A percentile compares a stretch with the other conserved stretches of the same genome.
These are phyloP conservation scores for Caenorhabditis zanzibari DNA, from an alignment of 2,888 invertebrate species.

Conservation along the genomic window DNA sequence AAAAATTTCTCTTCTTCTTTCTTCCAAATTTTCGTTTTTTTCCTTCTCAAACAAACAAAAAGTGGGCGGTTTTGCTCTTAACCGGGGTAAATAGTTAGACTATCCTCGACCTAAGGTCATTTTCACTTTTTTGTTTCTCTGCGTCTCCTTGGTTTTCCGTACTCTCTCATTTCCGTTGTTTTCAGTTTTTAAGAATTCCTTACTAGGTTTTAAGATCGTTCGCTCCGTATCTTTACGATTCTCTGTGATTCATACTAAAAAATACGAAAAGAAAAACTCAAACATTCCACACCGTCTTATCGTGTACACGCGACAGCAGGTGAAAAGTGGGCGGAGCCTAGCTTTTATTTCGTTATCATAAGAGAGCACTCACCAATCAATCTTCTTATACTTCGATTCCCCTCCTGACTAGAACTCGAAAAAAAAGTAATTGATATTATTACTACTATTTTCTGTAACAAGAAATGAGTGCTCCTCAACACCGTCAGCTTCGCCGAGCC, in stretches of 20 bases:
- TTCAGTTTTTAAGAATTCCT: constrained; percentile 4
- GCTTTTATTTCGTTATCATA: constrained; percentile 1
- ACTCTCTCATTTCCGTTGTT: constrained; percentile 12
- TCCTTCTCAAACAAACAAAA: constrained; percentile 22
- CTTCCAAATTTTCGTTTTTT: background rate
- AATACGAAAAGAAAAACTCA: background rate
- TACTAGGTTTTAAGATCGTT: background rate
- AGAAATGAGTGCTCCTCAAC: constrained; percentile 50
- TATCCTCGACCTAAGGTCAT: constrained; percentile 40
- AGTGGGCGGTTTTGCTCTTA: constrained; percentile 20
- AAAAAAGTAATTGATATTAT: constrained; percentile 3
- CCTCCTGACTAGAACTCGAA: no score
- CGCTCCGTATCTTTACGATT: constrained; percentile 10
- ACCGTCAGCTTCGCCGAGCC: constrained; percentile 50
- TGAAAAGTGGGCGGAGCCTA: constrained; percentile 27
- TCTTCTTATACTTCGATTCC: background rate
- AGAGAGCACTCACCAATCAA: constrained; percentile 5
- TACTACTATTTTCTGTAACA: background rate
- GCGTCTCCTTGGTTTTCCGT: background rate
- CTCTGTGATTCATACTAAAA: constrained; percentile 13
- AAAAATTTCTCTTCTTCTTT: background rate
- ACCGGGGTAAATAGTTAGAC: background rate
- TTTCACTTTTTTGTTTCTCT: background rate
- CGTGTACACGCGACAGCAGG: constrained; percentile 3
- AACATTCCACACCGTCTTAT: constrained; percentile 37